Base-by-base conservation (phyloP, 1,140 invertebrate genomes). In the Penaeus vannamei region DNA sequence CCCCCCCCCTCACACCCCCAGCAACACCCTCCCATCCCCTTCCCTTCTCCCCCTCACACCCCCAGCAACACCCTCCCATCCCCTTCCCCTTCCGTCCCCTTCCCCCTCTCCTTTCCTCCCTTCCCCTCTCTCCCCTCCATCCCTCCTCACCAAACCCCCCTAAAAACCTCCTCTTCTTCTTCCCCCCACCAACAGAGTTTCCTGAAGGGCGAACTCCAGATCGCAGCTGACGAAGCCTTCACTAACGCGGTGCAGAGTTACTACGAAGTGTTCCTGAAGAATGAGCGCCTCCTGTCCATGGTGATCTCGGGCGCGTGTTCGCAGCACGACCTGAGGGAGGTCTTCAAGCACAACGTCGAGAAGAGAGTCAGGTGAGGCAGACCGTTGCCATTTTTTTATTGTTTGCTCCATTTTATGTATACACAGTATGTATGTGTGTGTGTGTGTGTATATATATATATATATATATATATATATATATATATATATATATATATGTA, bases 161-260 rank as follows among this genome's bases (percentile, higher is more conserved):
- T 17, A 5, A 5, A 32, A 32, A n/a, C 36, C 3, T n/a, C n/a
- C n/a, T n/a, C n/a, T n/a, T 10, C 88, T 91, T 91, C 85, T 42
- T 53, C 66, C 59, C 66, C 72, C 62, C 64, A 90, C 79, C 79
- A 92, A 26, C 93, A 97, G 97, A 95, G 96, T 92, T 98, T 98
- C 93, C 94, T 98, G 84, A 97, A 97, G 94, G 97, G 98, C 26
- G 98, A 99, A 93, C 99, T 98, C 10, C 97, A 98, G 93, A 99
- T 99, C 92, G 96, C 99, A 93, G 98, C 98, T 22, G 99, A 99
- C 93, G 99, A 99, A 94, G 99, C 99, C 85, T 99, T 99, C 93
- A 98, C 98, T 93, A 99, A 99, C 94, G 98, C 99, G 32, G 97
- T 99, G 62, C 98, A 99, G 93, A 98, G 96, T 92, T 99, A 99